These are phyloP conservation scores for Apistogramma diplotaenia DNA, from an alignment of 2,113 vertebrate genomes.

Conservation along the genomic window DNA sequence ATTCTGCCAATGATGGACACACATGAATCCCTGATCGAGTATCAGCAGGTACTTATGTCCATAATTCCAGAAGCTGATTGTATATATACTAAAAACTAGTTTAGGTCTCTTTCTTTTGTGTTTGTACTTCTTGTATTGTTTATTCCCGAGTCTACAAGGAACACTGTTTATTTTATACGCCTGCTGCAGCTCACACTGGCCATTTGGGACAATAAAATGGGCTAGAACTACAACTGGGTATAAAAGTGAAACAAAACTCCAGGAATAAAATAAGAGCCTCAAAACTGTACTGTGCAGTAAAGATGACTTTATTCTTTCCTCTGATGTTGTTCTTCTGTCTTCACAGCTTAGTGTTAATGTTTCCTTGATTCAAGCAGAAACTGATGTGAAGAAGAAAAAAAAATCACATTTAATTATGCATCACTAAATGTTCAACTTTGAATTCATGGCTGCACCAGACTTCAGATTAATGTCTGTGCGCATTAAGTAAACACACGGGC, in stretches of 20 bases:
- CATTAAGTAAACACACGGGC: not conserved
- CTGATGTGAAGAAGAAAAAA: not conserved
- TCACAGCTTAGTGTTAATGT: conserved; percentile 15
- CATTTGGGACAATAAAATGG: not conserved
- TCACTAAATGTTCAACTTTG: conserved; percentile 36
- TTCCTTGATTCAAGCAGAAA: conserved; percentile 14
- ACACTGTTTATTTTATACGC: not conserved
- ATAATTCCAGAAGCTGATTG: not conserved
- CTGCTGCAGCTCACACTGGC: not conserved
- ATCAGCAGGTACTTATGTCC: not conserved
- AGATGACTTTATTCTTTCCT: not conserved
- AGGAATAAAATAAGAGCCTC: not conserved
- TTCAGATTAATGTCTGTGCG: not conserved
- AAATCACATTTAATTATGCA: conserved; percentile 42
- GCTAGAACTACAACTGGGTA: not conserved
- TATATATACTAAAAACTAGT: conserved; percentile 3
- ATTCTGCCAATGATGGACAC: not conserved
- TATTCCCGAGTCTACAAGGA: not conserved
- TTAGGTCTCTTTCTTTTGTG: not conserved
- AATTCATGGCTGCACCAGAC: not conserved
- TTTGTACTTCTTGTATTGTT: conserved; percentile 11
- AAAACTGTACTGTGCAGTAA: not conserved
- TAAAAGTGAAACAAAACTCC: not conserved
- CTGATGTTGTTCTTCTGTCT: not conserved
- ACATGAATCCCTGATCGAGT: not conserved